phyloP scores from a whole-genome alignment of 2,888 invertebrate genomes.

The Philopedon plagiatum region DNA sequence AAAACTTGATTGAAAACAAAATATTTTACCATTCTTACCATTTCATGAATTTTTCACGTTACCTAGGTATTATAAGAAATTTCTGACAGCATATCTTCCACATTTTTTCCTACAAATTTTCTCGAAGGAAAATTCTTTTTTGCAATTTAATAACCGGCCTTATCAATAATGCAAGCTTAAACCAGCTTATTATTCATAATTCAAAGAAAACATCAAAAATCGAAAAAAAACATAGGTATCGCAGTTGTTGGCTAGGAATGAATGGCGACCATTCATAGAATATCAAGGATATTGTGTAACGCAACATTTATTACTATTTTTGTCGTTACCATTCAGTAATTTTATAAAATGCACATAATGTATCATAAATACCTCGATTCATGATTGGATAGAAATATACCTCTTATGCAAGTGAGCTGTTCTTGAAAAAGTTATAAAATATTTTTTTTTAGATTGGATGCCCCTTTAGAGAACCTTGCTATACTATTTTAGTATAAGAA shows the following conservation, averaged over 20 bases:
- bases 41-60: too few relatives aligned
- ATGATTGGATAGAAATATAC: not conserved
- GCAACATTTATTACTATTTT: conserved; percentile 22
- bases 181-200: not conserved
- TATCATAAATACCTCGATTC: conserved; percentile 3
- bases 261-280: conserved; percentile 35
- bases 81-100: too few relatives aligned
- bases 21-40: too few relatives aligned
- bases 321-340: conserved; percentile 16
- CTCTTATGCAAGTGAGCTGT: not conserved
- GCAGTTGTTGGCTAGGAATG: conserved; percentile 35
- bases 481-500: too few relatives aligned
- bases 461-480: too few relatives aligned
- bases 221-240: conserved; percentile 53
- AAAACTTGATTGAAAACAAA: too few relatives aligned
- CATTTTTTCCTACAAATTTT: too few relatives aligned
- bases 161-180: not conserved
- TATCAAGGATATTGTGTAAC: conserved; percentile 42
- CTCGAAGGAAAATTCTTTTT: not conserved
- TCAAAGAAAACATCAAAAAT: conserved; percentile 5
- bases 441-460: not conserved
- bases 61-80: too few relatives aligned
- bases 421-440: not conserved
- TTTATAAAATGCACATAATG: conserved; percentile 16
- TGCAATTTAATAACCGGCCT: not conserved